phyloP scores from a whole-genome alignment of 37 sponge, comb jelly and placozoan species.

The Theonella swinhoei region DNA sequence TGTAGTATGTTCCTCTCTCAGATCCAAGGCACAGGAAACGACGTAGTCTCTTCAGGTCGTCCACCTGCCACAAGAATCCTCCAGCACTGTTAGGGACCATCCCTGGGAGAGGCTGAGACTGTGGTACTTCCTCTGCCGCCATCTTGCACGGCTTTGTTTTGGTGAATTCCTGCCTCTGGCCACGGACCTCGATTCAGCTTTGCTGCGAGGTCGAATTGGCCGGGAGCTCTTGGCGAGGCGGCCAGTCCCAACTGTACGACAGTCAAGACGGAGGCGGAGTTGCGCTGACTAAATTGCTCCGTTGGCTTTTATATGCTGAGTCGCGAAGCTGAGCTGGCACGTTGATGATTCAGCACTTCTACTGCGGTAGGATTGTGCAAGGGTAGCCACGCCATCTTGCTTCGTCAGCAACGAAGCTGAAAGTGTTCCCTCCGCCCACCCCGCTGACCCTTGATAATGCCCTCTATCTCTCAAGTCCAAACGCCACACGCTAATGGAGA shows the following conservation, averaged over 20 bases:
- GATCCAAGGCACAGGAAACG: constrained; percentile 78
- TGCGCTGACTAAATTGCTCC: neutral
- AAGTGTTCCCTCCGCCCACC: too few relatives aligned
- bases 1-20: constrained; percentile 82
- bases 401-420: too few relatives aligned
- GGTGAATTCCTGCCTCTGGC: neutral
- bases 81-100: constrained; percentile 73
- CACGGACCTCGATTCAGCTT: neutral
- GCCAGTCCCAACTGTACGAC: too few relatives aligned
- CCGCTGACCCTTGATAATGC: too few relatives aligned
- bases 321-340: too few relatives aligned
- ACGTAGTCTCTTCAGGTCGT: constrained; percentile 60
- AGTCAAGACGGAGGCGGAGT: neutral
- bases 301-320: neutral
- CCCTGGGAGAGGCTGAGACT: constrained; percentile 53
- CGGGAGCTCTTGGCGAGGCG: neutral
- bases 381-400: too few relatives aligned
- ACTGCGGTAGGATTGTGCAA: too few relatives aligned
- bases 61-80: constrained; percentile 57
- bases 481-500: constrained; percentile 9
- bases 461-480: too few relatives aligned
- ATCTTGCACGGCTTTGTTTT: neutral
- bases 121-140: constrained; percentile 18
- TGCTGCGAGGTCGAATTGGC: neutral
- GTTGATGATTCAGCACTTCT: too few relatives aligned